phyloP scores from a whole-genome alignment of 2,888 invertebrate genomes.

The Acanthoscelides obtectus region DNA sequence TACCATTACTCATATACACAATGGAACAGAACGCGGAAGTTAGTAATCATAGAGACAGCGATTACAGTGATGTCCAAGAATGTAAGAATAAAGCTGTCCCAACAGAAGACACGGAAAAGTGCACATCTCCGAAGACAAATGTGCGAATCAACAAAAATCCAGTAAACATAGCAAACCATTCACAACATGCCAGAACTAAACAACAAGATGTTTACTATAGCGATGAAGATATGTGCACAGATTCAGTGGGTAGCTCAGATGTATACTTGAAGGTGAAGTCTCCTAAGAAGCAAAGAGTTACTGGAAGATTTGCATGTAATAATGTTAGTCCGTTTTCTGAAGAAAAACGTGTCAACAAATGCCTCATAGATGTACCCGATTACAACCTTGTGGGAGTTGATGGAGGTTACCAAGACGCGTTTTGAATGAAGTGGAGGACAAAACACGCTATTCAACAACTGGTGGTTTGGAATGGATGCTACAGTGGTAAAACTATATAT shows the following conservation, averaged over 20 bases:
- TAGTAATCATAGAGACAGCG: not conserved
- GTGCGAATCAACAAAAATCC: not conserved
- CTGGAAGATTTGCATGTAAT: not conserved
- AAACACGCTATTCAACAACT: too few species aligned
- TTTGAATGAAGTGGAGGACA: constrained; percentile 13
- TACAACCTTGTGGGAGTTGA: constrained; percentile 14
- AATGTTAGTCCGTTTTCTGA: not conserved
- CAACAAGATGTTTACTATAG: not conserved
- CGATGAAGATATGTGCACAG: not conserved
- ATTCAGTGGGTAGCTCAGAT: not conserved
- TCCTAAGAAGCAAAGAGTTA: not conserved
- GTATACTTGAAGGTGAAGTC: not conserved
- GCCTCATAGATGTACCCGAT: constrained; percentile 19
- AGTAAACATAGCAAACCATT: not conserved
- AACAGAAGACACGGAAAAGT: not conserved
- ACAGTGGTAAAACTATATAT: too few species aligned
- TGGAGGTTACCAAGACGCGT: constrained; percentile 14
- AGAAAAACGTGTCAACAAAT: not conserved
- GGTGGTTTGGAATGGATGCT: too few species aligned
- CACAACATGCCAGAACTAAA: not conserved
- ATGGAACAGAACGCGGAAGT: not conserved
- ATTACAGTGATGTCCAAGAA: not conserved
- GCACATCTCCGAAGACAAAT: not conserved
- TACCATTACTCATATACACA: not conserved
- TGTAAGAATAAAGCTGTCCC: not conserved